phyloP scores from a whole-genome alignment of 2,113 vertebrate species.

The Malurus alboscapulatus region DNA sequence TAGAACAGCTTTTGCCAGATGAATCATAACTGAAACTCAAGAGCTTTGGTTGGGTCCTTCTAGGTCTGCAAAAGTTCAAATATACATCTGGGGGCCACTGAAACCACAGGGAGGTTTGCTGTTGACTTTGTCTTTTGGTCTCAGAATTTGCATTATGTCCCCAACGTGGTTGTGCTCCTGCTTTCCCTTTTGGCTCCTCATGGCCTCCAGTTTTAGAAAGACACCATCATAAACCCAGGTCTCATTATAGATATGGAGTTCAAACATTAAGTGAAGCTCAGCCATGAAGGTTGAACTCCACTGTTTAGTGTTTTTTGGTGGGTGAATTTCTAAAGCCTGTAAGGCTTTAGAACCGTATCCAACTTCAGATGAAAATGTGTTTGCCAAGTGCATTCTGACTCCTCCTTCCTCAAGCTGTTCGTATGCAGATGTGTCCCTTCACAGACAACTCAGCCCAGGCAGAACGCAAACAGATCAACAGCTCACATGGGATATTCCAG shows the following conservation, averaged over 20 bases:
- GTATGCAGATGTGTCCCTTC: not conserved
- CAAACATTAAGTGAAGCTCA: not conserved
- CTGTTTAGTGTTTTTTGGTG: not conserved
- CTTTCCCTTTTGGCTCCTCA: not conserved
- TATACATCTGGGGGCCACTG: not conserved
- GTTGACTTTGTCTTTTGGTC: not conserved
- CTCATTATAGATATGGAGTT: not conserved
- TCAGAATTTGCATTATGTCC: not conserved
- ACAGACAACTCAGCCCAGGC: not conserved
- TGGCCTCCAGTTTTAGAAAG: not conserved
- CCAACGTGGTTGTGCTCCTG: not conserved
- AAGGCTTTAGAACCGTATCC: not conserved
- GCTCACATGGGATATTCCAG: not conserved
- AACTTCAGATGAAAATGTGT: not conserved
- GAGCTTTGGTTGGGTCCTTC: not conserved
- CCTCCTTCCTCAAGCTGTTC: not conserved
- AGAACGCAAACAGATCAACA: not conserved
- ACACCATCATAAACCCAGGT: not conserved
- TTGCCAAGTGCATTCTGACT: not conserved
- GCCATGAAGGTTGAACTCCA: not conserved
- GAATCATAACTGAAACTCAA: not conserved
- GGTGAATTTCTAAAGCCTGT: not conserved
- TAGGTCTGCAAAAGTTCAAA: constrained; percentile 1
- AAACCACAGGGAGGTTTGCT: not conserved
- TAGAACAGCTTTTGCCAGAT: not conserved